Percentiles rank a stretch among this genome's conserved stretches.
Conservation (phyloP, 2,888 invertebrate genomes). For the Diogma glabrata region DNA sequence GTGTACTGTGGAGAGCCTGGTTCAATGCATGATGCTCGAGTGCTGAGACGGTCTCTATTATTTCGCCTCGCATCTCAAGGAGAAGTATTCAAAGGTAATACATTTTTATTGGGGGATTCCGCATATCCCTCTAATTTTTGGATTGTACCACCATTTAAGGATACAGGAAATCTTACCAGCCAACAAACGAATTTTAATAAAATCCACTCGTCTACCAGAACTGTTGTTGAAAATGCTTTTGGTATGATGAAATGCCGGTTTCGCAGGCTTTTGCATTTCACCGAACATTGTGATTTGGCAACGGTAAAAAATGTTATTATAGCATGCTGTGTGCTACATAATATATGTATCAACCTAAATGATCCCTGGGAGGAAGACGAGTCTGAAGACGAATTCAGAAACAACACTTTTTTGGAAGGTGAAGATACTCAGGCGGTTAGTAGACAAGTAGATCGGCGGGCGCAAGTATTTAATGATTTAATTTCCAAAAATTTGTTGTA, state of each 20-base stretch:
- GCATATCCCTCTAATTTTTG: constrained; percentile 20
- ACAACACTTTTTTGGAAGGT: too few relatives aligned
- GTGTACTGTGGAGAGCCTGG: constrained; percentile 23
- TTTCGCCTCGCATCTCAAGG: background rate
- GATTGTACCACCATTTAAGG: constrained; percentile 23
- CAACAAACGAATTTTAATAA: constrained; percentile 23
- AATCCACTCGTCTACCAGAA: constrained; percentile 21
- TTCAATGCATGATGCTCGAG: constrained; percentile 22
- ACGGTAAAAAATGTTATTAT: constrained; percentile 17
- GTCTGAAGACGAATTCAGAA: too few relatives aligned
- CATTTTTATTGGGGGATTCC: constrained; percentile 21
- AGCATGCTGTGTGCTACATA: constrained; percentile 20
- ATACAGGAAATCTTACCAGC: constrained; percentile 22
- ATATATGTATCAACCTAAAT: constrained; percentile 13
- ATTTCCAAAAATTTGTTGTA: too few relatives aligned
- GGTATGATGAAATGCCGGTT: constrained; percentile 24
- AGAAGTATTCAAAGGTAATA: constrained; percentile 8
- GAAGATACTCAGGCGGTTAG: too few relatives aligned
- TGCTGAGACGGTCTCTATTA: constrained; percentile 12
- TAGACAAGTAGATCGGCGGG: too few relatives aligned
- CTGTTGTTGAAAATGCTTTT: constrained; percentile 24
- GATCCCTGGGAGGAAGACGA: background rate
- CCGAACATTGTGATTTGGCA: constrained; percentile 19
- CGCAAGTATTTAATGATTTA: too few relatives aligned
- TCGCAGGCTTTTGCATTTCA: constrained; percentile 20